These are phyloP conservation scores for Uloborus plumipes DNA, from an alignment of 2,888 invertebrate species.

Conservation along the genomic window DNA sequence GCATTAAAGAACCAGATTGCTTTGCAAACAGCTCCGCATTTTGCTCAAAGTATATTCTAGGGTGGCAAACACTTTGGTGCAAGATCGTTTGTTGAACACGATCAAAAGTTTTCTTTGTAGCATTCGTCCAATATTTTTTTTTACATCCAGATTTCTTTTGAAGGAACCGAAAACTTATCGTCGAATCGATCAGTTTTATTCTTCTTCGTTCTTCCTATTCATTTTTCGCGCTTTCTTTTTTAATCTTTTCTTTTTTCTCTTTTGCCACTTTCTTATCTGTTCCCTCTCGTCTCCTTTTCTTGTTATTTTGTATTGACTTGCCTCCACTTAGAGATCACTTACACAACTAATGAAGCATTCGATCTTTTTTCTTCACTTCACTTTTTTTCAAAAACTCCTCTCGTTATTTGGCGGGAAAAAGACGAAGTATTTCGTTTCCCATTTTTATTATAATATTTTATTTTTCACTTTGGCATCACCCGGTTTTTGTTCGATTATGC, in stretches of 20 bases:
- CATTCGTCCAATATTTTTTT: background rate
- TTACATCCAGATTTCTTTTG: slow-evolving; percentile 11
- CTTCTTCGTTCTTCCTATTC: slow-evolving; percentile 26
- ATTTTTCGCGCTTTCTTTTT: slow-evolving; percentile 26
- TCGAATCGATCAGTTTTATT: slow-evolving; percentile 43
- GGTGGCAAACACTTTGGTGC: no score
- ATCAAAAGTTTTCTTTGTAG: no score
- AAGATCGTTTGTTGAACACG: no score
- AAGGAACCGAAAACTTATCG: slow-evolving; percentile 38
- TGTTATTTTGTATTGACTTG: slow-evolving; percentile 58
- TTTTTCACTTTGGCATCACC: slow-evolving; percentile 48
- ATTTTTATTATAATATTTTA: slow-evolving; percentile 51
- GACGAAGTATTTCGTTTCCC: slow-evolving; percentile 43
- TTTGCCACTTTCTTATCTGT: background rate
- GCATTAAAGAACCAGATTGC: no score
- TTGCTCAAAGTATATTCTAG: no score
- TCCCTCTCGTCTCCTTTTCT: slow-evolving; percentile 20
- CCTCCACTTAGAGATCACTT: slow-evolving; percentile 62
- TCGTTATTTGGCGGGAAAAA: slow-evolving; percentile 51
- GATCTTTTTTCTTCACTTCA: slow-evolving; percentile 29
- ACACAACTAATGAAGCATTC: slow-evolving; percentile 64
- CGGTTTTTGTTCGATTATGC: slow-evolving; percentile 60
- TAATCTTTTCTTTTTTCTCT: no score
- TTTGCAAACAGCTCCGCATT: no score
- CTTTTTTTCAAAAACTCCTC: slow-evolving; percentile 8